These are phyloP conservation scores for Aporophyla nigra DNA, from an alignment of 2,888 invertebrate species.

Conservation along the genomic window DNA sequence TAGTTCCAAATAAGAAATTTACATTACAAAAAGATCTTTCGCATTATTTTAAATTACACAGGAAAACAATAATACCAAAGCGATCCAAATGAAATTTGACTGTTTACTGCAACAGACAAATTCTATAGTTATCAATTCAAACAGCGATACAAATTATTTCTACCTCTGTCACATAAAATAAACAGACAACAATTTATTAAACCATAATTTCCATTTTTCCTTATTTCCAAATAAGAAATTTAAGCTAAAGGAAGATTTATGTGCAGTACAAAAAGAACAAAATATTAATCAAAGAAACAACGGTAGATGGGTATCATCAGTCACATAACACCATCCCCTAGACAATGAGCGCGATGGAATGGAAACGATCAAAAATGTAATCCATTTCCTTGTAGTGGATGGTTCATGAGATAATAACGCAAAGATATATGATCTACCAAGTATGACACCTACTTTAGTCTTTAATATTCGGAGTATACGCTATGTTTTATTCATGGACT, in stretches of 20 bases:
- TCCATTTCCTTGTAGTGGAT: constrained; percentile 81
- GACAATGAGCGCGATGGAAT: constrained; percentile 81
- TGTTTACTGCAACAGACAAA: background rate
- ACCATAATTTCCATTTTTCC: constrained; percentile 12
- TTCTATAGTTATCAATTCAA: background rate
- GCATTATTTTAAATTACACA: background rate
- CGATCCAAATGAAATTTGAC: background rate
- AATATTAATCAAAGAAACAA: constrained; percentile 75
- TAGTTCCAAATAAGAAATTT: constrained; percentile 33
- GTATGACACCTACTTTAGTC: constrained; percentile 50
- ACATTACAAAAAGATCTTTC: background rate
- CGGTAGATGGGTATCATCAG: constrained; percentile 76
- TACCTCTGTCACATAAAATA: background rate
- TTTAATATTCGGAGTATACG: constrained; percentile 49
- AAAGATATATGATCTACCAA: constrained; percentile 67
- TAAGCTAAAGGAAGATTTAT: constrained; percentile 33
- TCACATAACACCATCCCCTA: constrained; percentile 79
- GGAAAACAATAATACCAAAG: background rate
- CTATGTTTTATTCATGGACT: constrained; percentile 58
- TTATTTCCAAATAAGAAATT: constrained; percentile 34
- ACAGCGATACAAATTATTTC: background rate
- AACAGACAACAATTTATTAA: constrained; percentile 8
- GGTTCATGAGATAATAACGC: constrained; percentile 74
- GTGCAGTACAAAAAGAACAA: constrained; percentile 50
- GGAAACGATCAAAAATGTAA: constrained; percentile 86